Evolutionary conservation across 1,140 invertebrate species (phyloP).

Genomic region (Cotesia glomerata): DNA sequence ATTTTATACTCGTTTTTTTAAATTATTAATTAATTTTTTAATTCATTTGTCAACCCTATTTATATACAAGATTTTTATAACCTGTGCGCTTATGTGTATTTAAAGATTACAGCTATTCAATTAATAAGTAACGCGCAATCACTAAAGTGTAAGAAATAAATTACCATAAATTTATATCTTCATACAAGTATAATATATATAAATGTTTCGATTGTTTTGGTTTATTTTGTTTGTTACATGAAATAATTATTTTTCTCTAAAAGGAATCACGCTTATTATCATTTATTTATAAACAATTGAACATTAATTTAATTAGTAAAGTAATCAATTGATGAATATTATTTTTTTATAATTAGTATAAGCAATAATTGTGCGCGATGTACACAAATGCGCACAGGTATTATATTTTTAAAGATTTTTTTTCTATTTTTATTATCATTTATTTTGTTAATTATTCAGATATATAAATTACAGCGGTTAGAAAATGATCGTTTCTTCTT

Average conservation of each 20-base stretch:
- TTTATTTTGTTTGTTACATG: not conserved
- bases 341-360: not conserved
- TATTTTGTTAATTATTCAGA: not conserved
- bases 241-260: too few relatives aligned
- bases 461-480: conserved; percentile 41
- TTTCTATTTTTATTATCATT: not conserved
- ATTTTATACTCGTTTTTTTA: not conserved
- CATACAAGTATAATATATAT: too few relatives aligned
- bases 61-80: conserved; percentile 24
- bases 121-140: not conserved
- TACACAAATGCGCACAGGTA: conserved; percentile 31
- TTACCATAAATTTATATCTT: not conserved
- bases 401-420: conserved; percentile 30
- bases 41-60: conserved; percentile 34
- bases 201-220: too few relatives aligned
- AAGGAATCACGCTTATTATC: too few relatives aligned
- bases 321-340: not conserved
- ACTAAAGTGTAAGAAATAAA: not conserved
- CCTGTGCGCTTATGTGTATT: conserved; percentile 23
- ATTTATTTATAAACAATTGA: too few relatives aligned
- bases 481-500: conserved; percentile 40
- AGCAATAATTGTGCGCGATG: not conserved
- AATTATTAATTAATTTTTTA: not conserved
- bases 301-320: not conserved
- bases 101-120: not conserved